Evolutionary conservation across 2,888 invertebrate genomes (phyloP), one percentile per base, ranked within the genome.

Genomic region (Trichogramma evanescens): DNA sequence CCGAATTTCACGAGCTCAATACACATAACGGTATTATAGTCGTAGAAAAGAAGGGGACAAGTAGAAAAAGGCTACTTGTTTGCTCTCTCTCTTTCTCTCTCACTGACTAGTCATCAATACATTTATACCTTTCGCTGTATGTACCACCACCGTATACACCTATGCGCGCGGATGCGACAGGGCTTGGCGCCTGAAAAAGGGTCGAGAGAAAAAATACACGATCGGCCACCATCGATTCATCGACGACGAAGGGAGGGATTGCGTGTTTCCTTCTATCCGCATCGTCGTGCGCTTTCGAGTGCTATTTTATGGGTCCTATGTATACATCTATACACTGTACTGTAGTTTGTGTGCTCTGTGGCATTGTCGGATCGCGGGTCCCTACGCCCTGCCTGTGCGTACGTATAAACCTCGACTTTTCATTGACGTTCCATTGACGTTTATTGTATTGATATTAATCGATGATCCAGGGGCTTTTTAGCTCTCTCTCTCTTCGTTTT

Each of bases 371-470:
- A 26, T 49, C 40, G 45, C 51, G 49, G 56, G 62, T 48, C 42
- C 55, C 54, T 54, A 65, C 55, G 56, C 63, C 58, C 62, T 66
- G 67, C 64, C 62, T 64, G 2, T 26, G 26, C 26, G 26, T 26
- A 26, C 26, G 26, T 26, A 26, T 26, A 26, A 26, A 26, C 26
- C 26, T 26, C 26, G 26, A 26, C 26, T 26, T 26, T 26, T 62
- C 62, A 64, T 63, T 58, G 58, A 48, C 61, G 49, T 55, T 54
- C 54, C 68, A 71, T 67, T 69, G 70, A 70, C 73, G 68, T 72
- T 74, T 72, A 73, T 73, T 76, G 70, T 71, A 74, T 75, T 72
- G 74, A 76, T 76, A 76, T 75, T 74, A 75, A 76, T 75, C 75
- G 75, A 75, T 74, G 67, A 63, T 67, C 66, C 65, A 65, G 66